Conservation (phyloP, 2,888 invertebrate species). For the Gnatocerus cornutus region DNA sequence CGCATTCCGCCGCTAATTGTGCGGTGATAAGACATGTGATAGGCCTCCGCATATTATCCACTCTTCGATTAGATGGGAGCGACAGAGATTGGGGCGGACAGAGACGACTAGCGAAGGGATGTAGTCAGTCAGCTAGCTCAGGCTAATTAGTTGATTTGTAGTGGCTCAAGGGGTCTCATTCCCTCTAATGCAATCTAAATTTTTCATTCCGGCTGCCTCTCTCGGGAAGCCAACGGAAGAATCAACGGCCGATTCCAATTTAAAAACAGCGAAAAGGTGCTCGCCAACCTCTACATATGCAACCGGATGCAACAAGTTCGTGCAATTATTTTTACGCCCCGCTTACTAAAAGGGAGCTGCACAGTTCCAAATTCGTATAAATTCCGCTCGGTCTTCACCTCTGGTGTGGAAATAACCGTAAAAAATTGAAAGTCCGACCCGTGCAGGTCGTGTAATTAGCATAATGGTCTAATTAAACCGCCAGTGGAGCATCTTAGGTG, state of each 20-base stretch:
- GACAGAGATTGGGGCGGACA: constrained; percentile 53
- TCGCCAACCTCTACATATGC: constrained; percentile 17
- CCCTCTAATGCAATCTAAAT: constrained; percentile 73
- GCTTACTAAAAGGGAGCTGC: neutral
- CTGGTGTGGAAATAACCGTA: constrained; percentile 33
- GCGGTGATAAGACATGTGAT: constrained; percentile 52
- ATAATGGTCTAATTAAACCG: constrained; percentile 65
- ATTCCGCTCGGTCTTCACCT: neutral
- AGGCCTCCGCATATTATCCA: constrained; percentile 49
- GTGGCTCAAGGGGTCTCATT: constrained; percentile 71
- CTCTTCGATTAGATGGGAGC: constrained; percentile 49
- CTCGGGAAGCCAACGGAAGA: constrained; percentile 66
- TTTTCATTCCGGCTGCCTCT: constrained; percentile 70
- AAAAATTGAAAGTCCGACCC: constrained; percentile 63
- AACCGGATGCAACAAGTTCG: constrained; percentile 34
- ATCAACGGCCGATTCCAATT: constrained; percentile 57
- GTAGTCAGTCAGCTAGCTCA: constrained; percentile 65
- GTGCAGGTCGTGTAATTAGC: constrained; percentile 64
- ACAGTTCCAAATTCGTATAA: too few species aligned
- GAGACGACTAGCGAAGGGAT: constrained; percentile 57
- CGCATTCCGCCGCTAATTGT: constrained; percentile 49
- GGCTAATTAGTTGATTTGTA: constrained; percentile 74
- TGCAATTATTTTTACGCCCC: constrained; percentile 35
- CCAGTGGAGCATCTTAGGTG: constrained; percentile 61
- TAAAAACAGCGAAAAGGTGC: constrained; percentile 27